Evolutionary conservation across 2,113 vertebrate genomes (phyloP).

Genomic region (Chionis minor): DNA sequence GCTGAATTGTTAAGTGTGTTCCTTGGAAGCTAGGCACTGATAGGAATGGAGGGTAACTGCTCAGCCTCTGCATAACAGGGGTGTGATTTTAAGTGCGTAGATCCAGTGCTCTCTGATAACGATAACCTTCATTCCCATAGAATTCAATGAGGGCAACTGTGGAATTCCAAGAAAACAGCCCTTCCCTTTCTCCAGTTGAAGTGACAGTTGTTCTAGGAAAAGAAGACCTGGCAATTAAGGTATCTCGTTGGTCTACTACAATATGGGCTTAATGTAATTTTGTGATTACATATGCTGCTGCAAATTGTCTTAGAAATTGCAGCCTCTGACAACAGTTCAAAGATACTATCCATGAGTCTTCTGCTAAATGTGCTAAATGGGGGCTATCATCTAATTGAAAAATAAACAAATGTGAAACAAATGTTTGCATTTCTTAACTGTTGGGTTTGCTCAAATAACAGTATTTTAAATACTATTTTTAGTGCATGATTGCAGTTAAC

Average conservation of each 20-base stretch:
- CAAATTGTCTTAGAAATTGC: background rate
- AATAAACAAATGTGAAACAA: background rate
- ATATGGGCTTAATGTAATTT: background rate
- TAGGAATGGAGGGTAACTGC: background rate
- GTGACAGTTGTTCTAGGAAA: slow-evolving; percentile 88
- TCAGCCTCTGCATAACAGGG: background rate
- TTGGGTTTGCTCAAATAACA: background rate
- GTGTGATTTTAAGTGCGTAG: background rate
- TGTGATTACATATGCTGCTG: background rate
- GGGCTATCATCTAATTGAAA: background rate
- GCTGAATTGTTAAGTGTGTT: background rate
- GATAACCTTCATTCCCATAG: slow-evolving; percentile 66
- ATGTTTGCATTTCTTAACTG: background rate
- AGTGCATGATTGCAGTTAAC: background rate
- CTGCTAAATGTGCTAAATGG: background rate
- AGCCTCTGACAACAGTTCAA: background rate
- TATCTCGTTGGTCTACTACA: slow-evolving; percentile 42
- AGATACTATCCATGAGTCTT: background rate
- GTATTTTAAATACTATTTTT: background rate
- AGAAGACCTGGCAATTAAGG: slow-evolving; percentile 97
- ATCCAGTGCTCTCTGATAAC: background rate
- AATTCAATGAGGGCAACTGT: slow-evolving; percentile 98
- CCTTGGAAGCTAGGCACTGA: background rate
- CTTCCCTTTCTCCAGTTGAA: slow-evolving; percentile 84
- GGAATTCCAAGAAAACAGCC: slow-evolving; percentile 87